These are phyloP conservation scores for Heliangelus exortis DNA, from an alignment of 2,797 vertebrate species.

Conservation along the genomic window DNA sequence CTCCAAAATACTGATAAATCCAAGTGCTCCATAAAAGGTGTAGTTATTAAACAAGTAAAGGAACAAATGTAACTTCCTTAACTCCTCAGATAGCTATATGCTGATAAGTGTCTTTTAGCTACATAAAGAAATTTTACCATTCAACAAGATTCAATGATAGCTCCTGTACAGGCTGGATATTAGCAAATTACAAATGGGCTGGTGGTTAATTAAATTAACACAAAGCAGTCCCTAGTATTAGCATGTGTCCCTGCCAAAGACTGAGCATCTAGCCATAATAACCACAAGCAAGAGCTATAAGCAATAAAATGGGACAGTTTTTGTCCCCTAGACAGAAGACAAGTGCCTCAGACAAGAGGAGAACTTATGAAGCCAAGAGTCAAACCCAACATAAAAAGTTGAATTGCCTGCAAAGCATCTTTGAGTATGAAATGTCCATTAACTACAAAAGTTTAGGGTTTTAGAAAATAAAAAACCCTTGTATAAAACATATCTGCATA, in stretches of 20 bases:
- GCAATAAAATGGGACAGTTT: background rate
- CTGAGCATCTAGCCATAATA: background rate
- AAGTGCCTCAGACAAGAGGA: background rate
- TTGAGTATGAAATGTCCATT: background rate
- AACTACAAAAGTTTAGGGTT: background rate
- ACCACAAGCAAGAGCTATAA: background rate
- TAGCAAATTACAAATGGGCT: background rate
- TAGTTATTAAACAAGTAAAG: background rate
- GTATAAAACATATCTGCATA: background rate
- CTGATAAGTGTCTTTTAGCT: background rate
- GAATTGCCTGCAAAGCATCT: background rate
- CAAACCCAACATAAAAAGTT: background rate
- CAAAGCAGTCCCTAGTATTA: background rate
- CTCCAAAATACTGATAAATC: background rate
- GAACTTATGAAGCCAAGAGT: background rate
- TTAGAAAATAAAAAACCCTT: background rate
- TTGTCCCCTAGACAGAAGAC: background rate
- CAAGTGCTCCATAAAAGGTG: background rate
- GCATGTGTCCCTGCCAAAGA: background rate
- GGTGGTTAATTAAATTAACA: background rate
- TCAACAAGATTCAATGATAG: background rate
- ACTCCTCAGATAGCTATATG: background rate
- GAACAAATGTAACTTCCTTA: background rate
- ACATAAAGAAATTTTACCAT: background rate
- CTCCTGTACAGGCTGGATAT: background rate